Base-by-base conservation (phyloP, 64 coral and sea anemone species). In the Acropora yongei region DNA sequence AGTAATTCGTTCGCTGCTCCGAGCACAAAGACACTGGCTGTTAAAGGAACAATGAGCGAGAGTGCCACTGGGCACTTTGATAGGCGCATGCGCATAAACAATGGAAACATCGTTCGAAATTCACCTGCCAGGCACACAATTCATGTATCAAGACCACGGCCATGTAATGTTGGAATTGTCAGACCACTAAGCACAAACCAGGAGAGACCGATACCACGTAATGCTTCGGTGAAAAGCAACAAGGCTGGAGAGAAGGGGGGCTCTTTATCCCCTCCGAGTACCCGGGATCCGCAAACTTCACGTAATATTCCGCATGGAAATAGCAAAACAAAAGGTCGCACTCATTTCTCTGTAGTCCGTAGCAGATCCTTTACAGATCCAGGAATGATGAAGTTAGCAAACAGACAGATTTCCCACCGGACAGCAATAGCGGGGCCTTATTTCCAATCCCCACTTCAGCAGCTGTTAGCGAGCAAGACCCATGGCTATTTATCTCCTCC, bases 1-100 rank as follows among this genome's bases (percentile, higher is more conserved):
- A 97, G 95, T 68, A 97, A 97, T 79, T 93, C 95, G 8, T 97
- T 97, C 71, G 43, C 88, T 44, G 83, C 57, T 60, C 82, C 72
- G 42, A 96, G 86, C 75, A 89, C 86, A 3, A 80, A 84, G 65
- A 58, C 60, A 8, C 3, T 65, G 66, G 8, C 61, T 71, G 65
- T 55, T 55, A 55, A 5, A 10, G 6, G 10, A 55, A 85, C 65
- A 71, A 16, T 44, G 61, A 72, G 65, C 44, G 82, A 71, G 1
- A 49, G 63, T 45, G 82, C 63, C 16, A 65, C 82, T 10, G 82
- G 16, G 2, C 19, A 65, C 3, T 85, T 42, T 61, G 65, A 85
- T 43, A 68, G 82, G 45, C 82, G 63, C 5, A 8, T 30, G 45
- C 16, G 65, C 44, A 85, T 85, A 17, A 85, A n/a, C 44, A 71